Conservation (phyloP, 2,113 vertebrate genomes). For the Plestiodon gilberti region DNA sequence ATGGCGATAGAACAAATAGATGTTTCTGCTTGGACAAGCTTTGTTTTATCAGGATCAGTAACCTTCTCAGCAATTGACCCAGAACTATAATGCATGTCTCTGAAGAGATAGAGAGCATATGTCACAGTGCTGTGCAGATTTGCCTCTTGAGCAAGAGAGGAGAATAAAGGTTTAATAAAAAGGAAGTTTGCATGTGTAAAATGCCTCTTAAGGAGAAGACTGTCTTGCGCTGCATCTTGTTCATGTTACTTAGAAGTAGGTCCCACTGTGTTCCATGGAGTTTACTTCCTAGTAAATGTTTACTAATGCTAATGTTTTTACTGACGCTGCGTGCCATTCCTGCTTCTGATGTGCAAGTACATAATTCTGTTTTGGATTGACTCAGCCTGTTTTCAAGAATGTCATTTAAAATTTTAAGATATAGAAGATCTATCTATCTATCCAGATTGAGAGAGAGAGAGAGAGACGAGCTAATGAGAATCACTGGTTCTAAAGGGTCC, state of each 20-base stretch:
- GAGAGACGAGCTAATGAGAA: slow-evolving; percentile 27
- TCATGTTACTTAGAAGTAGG: too few species aligned
- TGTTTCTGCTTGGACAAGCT: slow-evolving; percentile 87
- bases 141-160: slow-evolving; percentile 70
- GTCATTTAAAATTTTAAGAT: slow-evolving; percentile 52
- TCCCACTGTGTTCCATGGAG: too few species aligned
- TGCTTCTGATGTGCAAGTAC: slow-evolving; percentile 29
- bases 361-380: slow-evolving; percentile 47
- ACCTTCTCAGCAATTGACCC: slow-evolving; percentile 96
- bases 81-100: slow-evolving; percentile 82
- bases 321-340: slow-evolving; percentile 32
- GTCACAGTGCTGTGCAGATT: slow-evolving; percentile 78
- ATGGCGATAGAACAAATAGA: slow-evolving; percentile 84
- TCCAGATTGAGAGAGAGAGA: neutral
- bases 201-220: slow-evolving; percentile 45
- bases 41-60: slow-evolving; percentile 92
- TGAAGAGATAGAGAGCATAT: slow-evolving; percentile 86
- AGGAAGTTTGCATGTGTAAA: slow-evolving; percentile 32
- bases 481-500: slow-evolving; percentile 17
- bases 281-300: too few species aligned
- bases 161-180: slow-evolving; percentile 76
- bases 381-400: slow-evolving; percentile 20
- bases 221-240: neutral
- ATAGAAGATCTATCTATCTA: neutral
- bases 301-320: slow-evolving; percentile 9